A percentile compares a stretch with the other conserved stretches of the same genome.
These are phyloP conservation scores for Halictus ligatus DNA, from an alignment of 2,888 invertebrate species.

Conservation along the genomic window DNA sequence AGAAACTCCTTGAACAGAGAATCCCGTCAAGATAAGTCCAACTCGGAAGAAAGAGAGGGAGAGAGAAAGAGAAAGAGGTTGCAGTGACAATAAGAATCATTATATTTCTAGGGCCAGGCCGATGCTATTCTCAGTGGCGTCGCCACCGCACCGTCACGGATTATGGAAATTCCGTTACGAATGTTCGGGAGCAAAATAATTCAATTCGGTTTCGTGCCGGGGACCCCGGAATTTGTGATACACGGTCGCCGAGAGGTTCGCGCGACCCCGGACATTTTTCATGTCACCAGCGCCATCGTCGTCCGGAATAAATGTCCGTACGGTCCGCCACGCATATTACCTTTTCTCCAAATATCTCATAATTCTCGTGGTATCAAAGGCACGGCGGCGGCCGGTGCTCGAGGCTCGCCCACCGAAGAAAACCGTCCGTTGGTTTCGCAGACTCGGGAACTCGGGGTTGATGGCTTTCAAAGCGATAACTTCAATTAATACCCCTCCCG, in stretches of 20 bases:
- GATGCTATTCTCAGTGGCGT: neutral
- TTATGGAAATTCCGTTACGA: slow-evolving; percentile 8
- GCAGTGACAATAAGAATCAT: neutral
- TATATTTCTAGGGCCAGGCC: neutral
- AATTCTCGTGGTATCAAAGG: neutral
- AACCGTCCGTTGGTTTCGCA: neutral
- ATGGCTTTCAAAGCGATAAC: slow-evolving; percentile 30
- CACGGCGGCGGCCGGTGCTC: neutral
- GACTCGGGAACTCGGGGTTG: neutral
- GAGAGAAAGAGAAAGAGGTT: no score
- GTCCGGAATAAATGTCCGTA: slow-evolving; percentile 14
- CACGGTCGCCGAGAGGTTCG: slow-evolving; percentile 5
- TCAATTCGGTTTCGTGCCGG: slow-evolving; percentile 14
- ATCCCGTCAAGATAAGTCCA: neutral
- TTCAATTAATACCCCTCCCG: slow-evolving; percentile 43
- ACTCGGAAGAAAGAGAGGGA: neutral
- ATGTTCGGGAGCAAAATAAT: neutral
- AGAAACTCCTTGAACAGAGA: slow-evolving; percentile 9
- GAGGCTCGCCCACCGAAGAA: neutral
- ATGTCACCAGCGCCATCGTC: slow-evolving; percentile 12
- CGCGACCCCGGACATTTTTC: neutral
- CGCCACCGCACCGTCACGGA: neutral
- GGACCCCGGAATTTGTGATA: slow-evolving; percentile 9
- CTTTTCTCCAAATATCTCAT: slow-evolving; percentile 15
- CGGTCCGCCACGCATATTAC: slow-evolving; percentile 3